Evolutionary conservation across 2,113 vertebrate genomes (phyloP).

Genomic region (Ochotona princeps): DNA sequence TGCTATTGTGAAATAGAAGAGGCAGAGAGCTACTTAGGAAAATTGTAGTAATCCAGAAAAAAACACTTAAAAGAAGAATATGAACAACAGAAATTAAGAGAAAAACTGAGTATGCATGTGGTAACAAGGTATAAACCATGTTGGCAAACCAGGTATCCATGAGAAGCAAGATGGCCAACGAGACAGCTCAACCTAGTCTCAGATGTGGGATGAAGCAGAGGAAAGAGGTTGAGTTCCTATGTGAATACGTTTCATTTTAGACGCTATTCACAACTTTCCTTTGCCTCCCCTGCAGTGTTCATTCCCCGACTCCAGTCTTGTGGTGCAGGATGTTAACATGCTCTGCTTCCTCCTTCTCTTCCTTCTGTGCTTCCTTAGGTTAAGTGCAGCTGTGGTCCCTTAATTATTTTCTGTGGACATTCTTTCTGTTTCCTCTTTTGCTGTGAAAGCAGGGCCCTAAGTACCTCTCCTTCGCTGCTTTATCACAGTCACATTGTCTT

Average conservation of each 20-base stretch:
- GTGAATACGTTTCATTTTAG: not conserved
- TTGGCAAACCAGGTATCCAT: not conserved
- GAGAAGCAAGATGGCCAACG: not conserved
- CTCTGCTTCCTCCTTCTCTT: not conserved
- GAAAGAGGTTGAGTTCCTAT: not conserved
- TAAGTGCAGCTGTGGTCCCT: not conserved
- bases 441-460: not conserved
- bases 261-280: not conserved
- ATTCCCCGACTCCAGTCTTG: not conserved
- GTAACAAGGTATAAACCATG: not conserved
- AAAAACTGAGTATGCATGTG: not conserved
- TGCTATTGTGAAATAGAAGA: not conserved
- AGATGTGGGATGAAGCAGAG: not conserved
- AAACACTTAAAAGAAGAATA: not conserved
- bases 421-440: not conserved
- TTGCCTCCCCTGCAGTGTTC: not conserved
- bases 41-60: not conserved
- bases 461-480: not conserved
- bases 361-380: not conserved
- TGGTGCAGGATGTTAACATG: rapidly evolving
- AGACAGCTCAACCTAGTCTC: not conserved
- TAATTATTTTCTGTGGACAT: not conserved
- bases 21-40: too few relatives aligned
- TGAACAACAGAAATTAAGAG: not conserved
- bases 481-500: not conserved